phyloP scores from a whole-genome alignment of 2,113 vertebrate genomes.

The Zosterops hypoxanthus region DNA sequence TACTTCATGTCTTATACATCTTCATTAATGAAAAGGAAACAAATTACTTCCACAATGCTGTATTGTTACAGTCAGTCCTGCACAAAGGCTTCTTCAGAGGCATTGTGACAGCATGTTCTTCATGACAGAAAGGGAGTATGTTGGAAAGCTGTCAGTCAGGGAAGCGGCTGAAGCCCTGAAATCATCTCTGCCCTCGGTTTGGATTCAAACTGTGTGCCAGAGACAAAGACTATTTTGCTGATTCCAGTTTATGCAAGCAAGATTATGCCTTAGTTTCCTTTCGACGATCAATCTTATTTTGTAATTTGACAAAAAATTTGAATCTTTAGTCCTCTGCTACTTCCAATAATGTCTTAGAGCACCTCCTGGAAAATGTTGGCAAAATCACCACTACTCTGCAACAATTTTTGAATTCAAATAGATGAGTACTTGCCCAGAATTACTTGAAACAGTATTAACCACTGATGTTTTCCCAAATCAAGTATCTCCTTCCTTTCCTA shows the following conservation, averaged over 20 bases:
- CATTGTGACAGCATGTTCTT: neutral
- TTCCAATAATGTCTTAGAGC: neutral
- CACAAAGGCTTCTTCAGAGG: neutral
- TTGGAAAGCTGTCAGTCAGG: neutral
- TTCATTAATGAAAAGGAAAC: conserved; percentile 51
- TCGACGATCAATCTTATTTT: neutral
- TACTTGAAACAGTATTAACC: neutral
- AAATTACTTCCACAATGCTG: conserved; percentile 1
- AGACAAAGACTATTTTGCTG: neutral
- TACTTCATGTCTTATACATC: conserved; percentile 25
- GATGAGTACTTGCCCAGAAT: neutral
- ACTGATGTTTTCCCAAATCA: neutral
- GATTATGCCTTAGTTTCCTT: neutral
- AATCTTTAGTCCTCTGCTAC: neutral
- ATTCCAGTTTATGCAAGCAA: neutral
- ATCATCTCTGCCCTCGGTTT: neutral
- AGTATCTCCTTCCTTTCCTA: neutral
- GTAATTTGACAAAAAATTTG: neutral
- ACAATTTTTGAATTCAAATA: neutral
- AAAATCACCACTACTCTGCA: neutral
- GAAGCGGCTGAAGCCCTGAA: neutral
- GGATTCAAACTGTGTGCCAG: neutral
- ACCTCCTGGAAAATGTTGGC: neutral
- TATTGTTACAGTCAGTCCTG: neutral
- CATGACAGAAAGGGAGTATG: neutral